phyloP scores from a whole-genome alignment of 2,888 invertebrate species.

The Pogonocherus hispidulus region DNA sequence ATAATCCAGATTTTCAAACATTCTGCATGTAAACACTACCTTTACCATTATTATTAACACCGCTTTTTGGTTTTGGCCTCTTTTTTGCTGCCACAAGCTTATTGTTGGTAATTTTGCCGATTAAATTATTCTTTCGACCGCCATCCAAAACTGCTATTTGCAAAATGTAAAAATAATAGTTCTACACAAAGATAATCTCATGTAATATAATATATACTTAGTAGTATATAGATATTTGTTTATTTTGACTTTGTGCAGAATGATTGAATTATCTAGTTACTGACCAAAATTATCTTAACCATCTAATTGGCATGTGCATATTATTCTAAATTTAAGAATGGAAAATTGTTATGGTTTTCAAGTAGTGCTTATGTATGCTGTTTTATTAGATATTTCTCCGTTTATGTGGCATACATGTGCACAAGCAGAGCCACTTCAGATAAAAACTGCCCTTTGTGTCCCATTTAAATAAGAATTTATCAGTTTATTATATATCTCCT shows the following conservation, averaged over 20 bases:
- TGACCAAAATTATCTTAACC: constrained; percentile 44
- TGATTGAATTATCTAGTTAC: constrained; percentile 63
- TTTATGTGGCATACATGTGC: constrained; percentile 61
- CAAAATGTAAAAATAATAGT: constrained; percentile 23
- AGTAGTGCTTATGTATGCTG: constrained; percentile 65
- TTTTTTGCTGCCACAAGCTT: constrained; percentile 61
- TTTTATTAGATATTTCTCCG: constrained; percentile 42
- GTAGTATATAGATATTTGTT: constrained; percentile 29
- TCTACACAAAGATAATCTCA: constrained; percentile 12
- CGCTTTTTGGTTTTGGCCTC: constrained; percentile 64
- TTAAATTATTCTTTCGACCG: constrained; percentile 24
- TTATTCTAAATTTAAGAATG: constrained; percentile 52
- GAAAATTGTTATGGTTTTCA: constrained; percentile 50
- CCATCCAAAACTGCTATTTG: constrained; percentile 47
- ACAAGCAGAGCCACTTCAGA: constrained; percentile 47
- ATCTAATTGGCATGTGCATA: constrained; percentile 62
- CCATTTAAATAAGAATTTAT: constrained; percentile 6
- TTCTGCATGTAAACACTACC: constrained; percentile 67
- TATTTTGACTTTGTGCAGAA: constrained; percentile 61
- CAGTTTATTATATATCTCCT: not conserved
- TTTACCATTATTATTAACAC: constrained; percentile 63
- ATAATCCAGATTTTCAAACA: constrained; percentile 67
- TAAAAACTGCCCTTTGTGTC: constrained; percentile 37
- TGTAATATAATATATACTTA: not conserved
- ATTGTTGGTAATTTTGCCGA: constrained; percentile 45